These are phyloP conservation scores for Lophura nycthemera DNA, from an alignment of 2,113 vertebrate genomes.

Conservation along the genomic window DNA sequence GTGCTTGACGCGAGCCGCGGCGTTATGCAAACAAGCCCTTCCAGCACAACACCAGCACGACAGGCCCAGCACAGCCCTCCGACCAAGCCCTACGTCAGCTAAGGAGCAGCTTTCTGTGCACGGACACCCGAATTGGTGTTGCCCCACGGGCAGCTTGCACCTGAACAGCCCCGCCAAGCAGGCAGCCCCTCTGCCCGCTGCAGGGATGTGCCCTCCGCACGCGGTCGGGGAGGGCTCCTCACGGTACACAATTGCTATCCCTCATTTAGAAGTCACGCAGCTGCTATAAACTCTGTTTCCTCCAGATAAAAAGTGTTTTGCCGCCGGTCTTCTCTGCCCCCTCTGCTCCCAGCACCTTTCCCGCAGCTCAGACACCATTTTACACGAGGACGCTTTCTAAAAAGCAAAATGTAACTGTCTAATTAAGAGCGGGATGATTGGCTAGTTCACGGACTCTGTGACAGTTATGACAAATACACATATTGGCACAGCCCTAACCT, in stretches of 20 bases:
- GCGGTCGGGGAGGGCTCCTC: not conserved
- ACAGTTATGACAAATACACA: slow-evolving; percentile 87
- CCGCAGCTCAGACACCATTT: slow-evolving; percentile 70
- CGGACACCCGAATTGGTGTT: accelerated
- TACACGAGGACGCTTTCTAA: slow-evolving; percentile 76
- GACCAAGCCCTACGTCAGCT: not conserved
- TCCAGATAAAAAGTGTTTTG: slow-evolving; percentile 46
- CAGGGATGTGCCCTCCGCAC: not conserved
- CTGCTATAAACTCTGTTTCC: slow-evolving; percentile 59
- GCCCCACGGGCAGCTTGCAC: not conserved
- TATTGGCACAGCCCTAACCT: slow-evolving; percentile 82
- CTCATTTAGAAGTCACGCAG: slow-evolving; percentile 1
- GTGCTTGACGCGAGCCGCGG: not conserved
- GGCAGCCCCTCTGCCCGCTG: not conserved
- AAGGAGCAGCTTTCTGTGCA: not conserved
- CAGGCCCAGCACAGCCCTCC: not conserved
- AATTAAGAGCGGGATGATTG: slow-evolving; percentile 84
- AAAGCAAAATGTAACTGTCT: slow-evolving; percentile 83
- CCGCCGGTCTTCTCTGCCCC: slow-evolving; percentile 67
- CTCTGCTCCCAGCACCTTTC: slow-evolving; percentile 73
- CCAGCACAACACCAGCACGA: not conserved
- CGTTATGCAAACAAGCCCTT: not conserved
- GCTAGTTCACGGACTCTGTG: slow-evolving; percentile 81
- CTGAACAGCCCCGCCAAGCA: not conserved
- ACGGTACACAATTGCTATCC: not conserved